A percentile compares a stretch with the other conserved stretches of the same genome.
phyloP scores from a whole-genome alignment of 2,113 vertebrate species.

The Oncorhynchus keta region DNA sequence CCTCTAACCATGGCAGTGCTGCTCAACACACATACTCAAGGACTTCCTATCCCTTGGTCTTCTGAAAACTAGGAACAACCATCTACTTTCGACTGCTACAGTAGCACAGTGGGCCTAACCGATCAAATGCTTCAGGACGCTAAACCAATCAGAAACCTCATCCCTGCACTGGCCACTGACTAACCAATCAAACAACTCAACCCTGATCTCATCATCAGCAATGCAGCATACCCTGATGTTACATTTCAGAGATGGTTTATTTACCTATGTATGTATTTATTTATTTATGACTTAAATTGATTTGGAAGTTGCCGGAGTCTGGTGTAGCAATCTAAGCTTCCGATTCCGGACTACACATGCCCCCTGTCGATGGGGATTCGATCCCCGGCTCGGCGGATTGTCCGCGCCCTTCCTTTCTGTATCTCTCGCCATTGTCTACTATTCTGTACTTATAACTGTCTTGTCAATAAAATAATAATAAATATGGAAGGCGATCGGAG shows the following conservation, averaged over 20 bases:
- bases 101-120: slow-evolving; percentile 15
- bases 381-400: too few species aligned
- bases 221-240: neutral
- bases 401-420: too few species aligned
- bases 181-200: slow-evolving; percentile 28
- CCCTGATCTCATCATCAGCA: neutral
- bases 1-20: slow-evolving; percentile 14
- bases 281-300: neutral
- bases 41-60: neutral
- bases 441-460: neutral
- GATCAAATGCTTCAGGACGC: slow-evolving; percentile 12
- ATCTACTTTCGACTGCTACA: slow-evolving; percentile 12
- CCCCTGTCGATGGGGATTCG: too few species aligned
- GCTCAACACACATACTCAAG: slow-evolving; percentile 2
- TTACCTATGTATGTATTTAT: slow-evolving; percentile 8
- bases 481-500: too few species aligned
- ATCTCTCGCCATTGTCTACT: neutral
- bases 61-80: slow-evolving; percentile 16
- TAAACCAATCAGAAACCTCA: slow-evolving; percentile 16
- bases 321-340: too few species aligned
- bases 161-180: slow-evolving; percentile 33
- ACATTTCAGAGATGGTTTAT: slow-evolving; percentile 19
- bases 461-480: too few species aligned
- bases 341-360: too few species aligned
- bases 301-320: neutral